A percentile compares a stretch with the other conserved stretches of the same genome.
Evolutionary conservation across 2,113 vertebrate genomes (phyloP).

Genomic region (Ophiodon elongatus): DNA sequence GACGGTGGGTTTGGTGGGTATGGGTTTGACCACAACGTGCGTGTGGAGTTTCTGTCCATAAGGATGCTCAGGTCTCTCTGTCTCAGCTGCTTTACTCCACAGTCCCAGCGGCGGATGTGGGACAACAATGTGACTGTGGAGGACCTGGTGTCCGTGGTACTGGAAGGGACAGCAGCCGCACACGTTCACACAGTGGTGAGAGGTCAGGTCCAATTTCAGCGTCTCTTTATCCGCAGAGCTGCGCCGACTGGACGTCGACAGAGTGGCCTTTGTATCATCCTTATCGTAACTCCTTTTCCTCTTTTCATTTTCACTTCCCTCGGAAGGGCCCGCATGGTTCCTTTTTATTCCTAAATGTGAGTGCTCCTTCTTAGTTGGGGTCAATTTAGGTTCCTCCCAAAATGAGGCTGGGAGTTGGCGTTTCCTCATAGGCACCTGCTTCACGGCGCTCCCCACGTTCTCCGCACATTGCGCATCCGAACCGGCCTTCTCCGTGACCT

Average conservation of each 20-base stretch:
- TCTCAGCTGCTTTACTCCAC: conserved; percentile 85
- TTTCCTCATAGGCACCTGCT: conserved; percentile 96
- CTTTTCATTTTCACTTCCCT: conserved; percentile 84
- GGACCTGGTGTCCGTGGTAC: conserved; percentile 89
- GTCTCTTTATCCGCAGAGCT: conserved; percentile 81
- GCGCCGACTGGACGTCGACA: conserved; percentile 59
- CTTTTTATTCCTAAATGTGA: conserved; percentile 72
- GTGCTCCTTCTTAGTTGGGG: conserved; percentile 74
- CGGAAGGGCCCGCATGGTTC: conserved; percentile 31
- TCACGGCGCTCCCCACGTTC: conserved; percentile 58
- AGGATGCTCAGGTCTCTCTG: conserved; percentile 82
- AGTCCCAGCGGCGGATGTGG: conserved; percentile 84
- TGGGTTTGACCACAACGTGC: conserved; percentile 96
- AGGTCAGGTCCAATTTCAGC: conserved; percentile 79
- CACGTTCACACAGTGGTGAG: conserved; percentile 79
- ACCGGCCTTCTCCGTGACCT: conserved; percentile 70
- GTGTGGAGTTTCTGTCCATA: conserved; percentile 86
- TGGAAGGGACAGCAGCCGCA: conserved; percentile 93
- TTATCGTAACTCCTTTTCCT: conserved; percentile 74
- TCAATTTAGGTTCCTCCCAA: conserved; percentile 94
- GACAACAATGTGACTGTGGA: conserved; percentile 85
- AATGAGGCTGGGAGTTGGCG: conserved; percentile 97
- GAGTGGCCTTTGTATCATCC: conserved; percentile 56
- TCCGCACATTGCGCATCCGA: conserved; percentile 60
- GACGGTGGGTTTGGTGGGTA: conserved; percentile 92